Evolutionary conservation across 2,888 invertebrate genomes (phyloP).

Genomic region (Gymnoscelis rufifasciata): DNA sequence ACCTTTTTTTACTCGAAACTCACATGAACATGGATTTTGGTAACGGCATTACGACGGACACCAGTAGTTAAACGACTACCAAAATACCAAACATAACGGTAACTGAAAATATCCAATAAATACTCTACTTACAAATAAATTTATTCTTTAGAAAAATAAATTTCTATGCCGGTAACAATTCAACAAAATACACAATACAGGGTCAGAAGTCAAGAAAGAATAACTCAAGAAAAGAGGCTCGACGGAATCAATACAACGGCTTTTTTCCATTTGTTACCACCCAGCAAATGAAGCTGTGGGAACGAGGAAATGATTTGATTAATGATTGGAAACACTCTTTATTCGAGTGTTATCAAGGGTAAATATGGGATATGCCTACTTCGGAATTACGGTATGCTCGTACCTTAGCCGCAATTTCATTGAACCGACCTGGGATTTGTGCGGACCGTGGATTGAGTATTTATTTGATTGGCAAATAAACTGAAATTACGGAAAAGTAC

Average conservation of each 20-base stretch:
- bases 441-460: conserved; percentile 3
- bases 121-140: background rate
- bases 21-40: too few relatives aligned
- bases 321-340: conserved; percentile 40
- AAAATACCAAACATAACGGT: too few relatives aligned
- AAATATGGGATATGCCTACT: conserved; percentile 18
- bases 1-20: too few relatives aligned
- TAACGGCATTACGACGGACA: too few relatives aligned
- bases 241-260: conserved; percentile 48
- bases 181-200: conserved; percentile 12
- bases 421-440: conserved; percentile 12
- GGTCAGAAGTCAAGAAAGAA: conserved; percentile 21
- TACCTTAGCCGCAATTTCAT: conserved; percentile 13
- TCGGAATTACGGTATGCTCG: conserved; percentile 18
- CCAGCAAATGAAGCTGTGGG: conserved; percentile 38
- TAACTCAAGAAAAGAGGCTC: conserved; percentile 43
- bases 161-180: too few relatives aligned
- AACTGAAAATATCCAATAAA: too few relatives aligned
- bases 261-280: conserved; percentile 47
- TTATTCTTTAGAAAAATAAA: background rate
- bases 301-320: conserved; percentile 47
- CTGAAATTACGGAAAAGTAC: background rate
- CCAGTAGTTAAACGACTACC: too few relatives aligned
- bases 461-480: conserved; percentile 10
- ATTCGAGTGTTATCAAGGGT: conserved; percentile 25